Evolutionary conservation across 2,888 invertebrate species (phyloP).

Genomic region (Morinoia aosen): DNA sequence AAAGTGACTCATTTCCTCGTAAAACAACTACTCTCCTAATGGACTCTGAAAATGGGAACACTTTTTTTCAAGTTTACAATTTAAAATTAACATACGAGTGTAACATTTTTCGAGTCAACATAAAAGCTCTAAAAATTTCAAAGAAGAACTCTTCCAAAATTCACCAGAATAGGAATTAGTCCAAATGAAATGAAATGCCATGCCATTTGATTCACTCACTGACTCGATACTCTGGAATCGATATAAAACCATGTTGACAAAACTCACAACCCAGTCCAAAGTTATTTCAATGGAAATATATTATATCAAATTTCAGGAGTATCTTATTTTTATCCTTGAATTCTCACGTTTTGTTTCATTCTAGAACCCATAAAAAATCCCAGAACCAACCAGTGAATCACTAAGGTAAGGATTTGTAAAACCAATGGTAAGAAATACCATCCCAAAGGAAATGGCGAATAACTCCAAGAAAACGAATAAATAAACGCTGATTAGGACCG

Average conservation of each 20-base stretch:
- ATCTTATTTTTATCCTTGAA: background rate
- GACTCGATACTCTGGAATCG: too few relatives aligned
- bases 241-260: too few relatives aligned
- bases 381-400: background rate
- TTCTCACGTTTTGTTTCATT: background rate
- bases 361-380: background rate
- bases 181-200: background rate
- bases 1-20: too few relatives aligned
- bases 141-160: too few relatives aligned
- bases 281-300: too few relatives aligned
- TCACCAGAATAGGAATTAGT: background rate
- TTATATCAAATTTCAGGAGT: background rate
- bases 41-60: too few relatives aligned
- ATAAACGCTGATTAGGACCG: background rate
- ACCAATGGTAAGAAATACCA: background rate
- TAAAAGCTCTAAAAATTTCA: too few relatives aligned
- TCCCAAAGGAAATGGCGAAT: background rate
- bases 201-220: background rate
- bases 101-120: too few relatives aligned
- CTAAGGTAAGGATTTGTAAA: background rate
- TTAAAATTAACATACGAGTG: too few relatives aligned
- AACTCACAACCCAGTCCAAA: too few relatives aligned
- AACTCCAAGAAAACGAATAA: background rate
- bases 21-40: too few relatives aligned
- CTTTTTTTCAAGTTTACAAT: too few relatives aligned